These are phyloP conservation scores for Argya squamiceps DNA, from an alignment of 2,797 vertebrate genomes.

Conservation along the genomic window DNA sequence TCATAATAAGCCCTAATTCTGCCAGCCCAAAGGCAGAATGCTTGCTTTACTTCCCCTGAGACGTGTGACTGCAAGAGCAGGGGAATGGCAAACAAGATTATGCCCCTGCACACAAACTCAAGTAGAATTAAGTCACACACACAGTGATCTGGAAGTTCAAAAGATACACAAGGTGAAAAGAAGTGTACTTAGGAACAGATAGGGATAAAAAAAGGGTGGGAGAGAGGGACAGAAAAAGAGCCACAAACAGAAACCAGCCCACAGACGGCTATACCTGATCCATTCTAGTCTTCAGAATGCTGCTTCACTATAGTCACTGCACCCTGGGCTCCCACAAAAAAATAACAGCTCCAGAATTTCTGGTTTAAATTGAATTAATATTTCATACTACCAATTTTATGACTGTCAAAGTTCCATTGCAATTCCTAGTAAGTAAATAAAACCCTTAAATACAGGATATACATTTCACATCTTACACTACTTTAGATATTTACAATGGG, in stretches of 20 bases:
- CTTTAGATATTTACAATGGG: not conserved
- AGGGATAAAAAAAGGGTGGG: fast-evolving
- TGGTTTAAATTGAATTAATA: not conserved
- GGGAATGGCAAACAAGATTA: not conserved
- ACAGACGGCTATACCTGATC: not conserved
- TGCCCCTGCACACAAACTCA: not conserved
- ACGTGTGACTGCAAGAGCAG: fast-evolving
- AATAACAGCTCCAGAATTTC: not conserved
- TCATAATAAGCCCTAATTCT: not conserved
- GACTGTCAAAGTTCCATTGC: not conserved
- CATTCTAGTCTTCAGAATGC: not conserved
- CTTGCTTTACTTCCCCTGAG: not conserved
- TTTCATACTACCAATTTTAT: not conserved
- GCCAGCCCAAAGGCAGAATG: not conserved
- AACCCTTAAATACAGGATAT: not conserved
- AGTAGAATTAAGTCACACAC: not conserved
- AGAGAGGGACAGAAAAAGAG: not conserved
- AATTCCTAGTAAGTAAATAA: not conserved
- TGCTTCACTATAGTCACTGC: not conserved
- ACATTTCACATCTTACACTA: not conserved
- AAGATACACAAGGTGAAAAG: not conserved
- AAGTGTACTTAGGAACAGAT: not conserved
- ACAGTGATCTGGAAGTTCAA: not conserved
- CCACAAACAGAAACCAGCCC: not conserved
- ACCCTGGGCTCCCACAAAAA: not conserved